Percentiles rank a stretch among this genome's conserved stretches.
Evolutionary conservation across 2,888 invertebrate genomes (phyloP).

Genomic region (Rotaria magnacalcarata): DNA sequence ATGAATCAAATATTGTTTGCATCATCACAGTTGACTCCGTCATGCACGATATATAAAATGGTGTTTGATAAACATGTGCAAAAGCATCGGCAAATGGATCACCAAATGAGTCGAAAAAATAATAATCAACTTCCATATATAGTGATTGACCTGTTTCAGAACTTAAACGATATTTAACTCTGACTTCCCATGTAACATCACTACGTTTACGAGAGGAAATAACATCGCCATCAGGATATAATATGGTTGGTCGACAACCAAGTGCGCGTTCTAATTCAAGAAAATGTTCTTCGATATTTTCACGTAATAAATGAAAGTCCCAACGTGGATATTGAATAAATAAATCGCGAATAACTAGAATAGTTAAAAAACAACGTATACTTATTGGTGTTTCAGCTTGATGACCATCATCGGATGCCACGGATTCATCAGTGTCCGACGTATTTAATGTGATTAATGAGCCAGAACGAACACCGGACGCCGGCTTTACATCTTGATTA

Average conservation of each 20-base stretch:
- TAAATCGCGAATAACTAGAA: not conserved
- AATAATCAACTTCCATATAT: constrained; percentile 29
- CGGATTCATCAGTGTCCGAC: not conserved
- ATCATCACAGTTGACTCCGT: constrained; percentile 6
- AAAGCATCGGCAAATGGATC: constrained; percentile 15
- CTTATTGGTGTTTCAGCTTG: not conserved
- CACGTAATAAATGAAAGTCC: constrained; percentile 28
- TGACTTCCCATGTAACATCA: constrained; percentile 30
- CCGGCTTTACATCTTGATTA: constrained; percentile 19
- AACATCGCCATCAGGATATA: constrained; percentile 36
- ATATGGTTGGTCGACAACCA: constrained; percentile 29
- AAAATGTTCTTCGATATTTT: constrained; percentile 31
- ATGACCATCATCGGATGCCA: constrained; percentile 20
- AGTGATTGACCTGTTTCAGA: not conserved
- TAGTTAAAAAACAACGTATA: constrained; percentile 29
- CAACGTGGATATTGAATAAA: constrained; percentile 33
- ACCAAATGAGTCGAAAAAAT: constrained; percentile 30
- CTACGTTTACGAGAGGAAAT: constrained; percentile 33
- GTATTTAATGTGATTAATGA: constrained; percentile 8
- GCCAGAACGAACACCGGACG: not conserved
- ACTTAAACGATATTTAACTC: constrained; percentile 8
- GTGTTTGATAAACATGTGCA: constrained; percentile 1
- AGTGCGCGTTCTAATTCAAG: not conserved
- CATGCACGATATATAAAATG: constrained; percentile 14
- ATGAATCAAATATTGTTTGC: constrained; percentile 27